Conservation (phyloP, 2,113 vertebrate genomes). For the Tragelaphus imberbis region DNA sequence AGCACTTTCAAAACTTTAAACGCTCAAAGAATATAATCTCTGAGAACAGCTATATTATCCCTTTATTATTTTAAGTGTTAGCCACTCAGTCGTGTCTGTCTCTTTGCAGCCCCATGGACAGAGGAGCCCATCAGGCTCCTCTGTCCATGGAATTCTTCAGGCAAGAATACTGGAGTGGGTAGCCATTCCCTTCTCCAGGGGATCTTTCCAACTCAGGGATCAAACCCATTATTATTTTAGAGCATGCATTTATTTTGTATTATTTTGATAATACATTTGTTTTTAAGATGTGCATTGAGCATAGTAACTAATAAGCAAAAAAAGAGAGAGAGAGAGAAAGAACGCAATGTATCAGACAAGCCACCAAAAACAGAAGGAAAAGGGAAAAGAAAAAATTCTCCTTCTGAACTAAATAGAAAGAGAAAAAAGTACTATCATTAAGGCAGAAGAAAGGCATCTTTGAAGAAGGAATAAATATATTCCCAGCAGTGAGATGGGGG, state of each 20-base stretch:
- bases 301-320: background rate
- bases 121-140: background rate
- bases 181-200: background rate
- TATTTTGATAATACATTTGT: background rate
- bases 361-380: background rate
- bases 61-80: background rate
- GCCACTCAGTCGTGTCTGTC: background rate
- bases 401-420: conserved; percentile 3
- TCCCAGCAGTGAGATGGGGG: background rate
- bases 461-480: background rate
- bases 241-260: conserved; percentile 9
- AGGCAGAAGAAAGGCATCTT: background rate
- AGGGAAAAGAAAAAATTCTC: background rate
- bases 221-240: background rate
- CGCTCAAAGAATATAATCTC: background rate
- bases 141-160: background rate
- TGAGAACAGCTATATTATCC: background rate
- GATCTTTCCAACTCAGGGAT: background rate
- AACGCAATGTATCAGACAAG: background rate
- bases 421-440: background rate
- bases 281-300: background rate
- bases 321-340: background rate
- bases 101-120: background rate
- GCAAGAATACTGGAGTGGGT: background rate
- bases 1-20: background rate